Evolutionary conservation across 2,888 invertebrate genomes (phyloP), one percentile per base, ranked within the genome.

Genomic region (Synergus japonicus): DNA sequence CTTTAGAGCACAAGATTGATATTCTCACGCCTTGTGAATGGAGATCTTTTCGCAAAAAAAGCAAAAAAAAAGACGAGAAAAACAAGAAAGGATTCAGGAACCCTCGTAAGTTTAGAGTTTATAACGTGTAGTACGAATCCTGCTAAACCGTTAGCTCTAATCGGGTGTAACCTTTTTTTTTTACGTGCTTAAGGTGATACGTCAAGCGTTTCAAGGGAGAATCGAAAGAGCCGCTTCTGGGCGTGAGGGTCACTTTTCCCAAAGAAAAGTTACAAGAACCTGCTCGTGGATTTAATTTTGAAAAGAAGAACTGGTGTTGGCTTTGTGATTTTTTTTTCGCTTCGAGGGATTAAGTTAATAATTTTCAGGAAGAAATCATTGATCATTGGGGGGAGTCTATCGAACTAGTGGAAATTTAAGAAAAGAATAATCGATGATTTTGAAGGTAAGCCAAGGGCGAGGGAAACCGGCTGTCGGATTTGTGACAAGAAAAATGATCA

Each of bases 21-120:
- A 79, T 81, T 81, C 80, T 79, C 81, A 83, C 81, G 82, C 77
- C 79, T 63, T 58, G 73, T 77, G 63, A 22, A 58, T 60, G 46
- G 46, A 7, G 2, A 9, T 49, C 12, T 46, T 37, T 1, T 58
- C 58, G 15, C 49, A 43, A 77, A 76, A 76, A 54, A 37, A 69
- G 77, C 5, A 67, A 63, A 76, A 65, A 65, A 77, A 81, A 80
- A 76, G 80, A 79, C 78, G 77, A 65, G 78, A 12, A 79, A 79
- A 80, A 66, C 78, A 77, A 81, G 79, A 44, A 63, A 58, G 41
- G 12, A 65, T 18, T 46, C 44, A 46, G 4, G 67, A 18, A 67
- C 44, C 58, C 18, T 49, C 43, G 37, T 10, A 76, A 60, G 37
- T 44, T 43, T 54, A 10, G 66, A 66, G n/a, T 44, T 43, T 66